Conservation (phyloP, 2,888 invertebrate genomes). For the Noctua janthina region DNA sequence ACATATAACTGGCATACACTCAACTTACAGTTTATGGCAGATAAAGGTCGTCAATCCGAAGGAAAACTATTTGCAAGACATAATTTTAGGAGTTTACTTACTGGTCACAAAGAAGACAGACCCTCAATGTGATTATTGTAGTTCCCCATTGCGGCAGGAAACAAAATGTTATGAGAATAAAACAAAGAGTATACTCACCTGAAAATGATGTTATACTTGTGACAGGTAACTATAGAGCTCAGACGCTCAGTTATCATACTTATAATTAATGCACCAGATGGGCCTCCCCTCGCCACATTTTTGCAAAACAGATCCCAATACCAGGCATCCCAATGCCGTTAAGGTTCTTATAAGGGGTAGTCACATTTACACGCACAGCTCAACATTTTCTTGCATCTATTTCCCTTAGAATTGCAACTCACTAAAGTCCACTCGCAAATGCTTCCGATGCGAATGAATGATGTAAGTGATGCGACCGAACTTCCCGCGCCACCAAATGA, state of each 20-base stretch:
- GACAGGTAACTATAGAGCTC: neutral
- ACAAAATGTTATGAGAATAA: neutral
- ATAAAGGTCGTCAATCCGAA: neutral
- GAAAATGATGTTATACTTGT: neutral
- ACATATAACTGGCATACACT: neutral
- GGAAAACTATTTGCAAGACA: neutral
- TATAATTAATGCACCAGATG: neutral
- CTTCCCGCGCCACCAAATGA: neutral
- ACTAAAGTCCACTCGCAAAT: neutral
- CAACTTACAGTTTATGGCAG: neutral
- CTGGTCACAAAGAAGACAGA: neutral
- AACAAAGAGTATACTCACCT: neutral
- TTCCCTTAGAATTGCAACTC: neutral
- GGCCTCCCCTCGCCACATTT: neutral
- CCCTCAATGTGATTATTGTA: neutral
- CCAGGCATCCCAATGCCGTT: neutral
- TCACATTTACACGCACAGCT: neutral
- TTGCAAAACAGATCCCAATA: neutral
- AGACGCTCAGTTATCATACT: neutral
- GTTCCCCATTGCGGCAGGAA: neutral
- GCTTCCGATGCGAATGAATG: neutral
- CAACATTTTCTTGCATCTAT: neutral
- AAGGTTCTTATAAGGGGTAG: neutral
- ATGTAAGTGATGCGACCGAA: neutral
- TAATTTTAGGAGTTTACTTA: neutral